These are phyloP conservation scores for Darevskia mixta DNA, from an alignment of 2,797 vertebrate species.

Conservation along the genomic window DNA sequence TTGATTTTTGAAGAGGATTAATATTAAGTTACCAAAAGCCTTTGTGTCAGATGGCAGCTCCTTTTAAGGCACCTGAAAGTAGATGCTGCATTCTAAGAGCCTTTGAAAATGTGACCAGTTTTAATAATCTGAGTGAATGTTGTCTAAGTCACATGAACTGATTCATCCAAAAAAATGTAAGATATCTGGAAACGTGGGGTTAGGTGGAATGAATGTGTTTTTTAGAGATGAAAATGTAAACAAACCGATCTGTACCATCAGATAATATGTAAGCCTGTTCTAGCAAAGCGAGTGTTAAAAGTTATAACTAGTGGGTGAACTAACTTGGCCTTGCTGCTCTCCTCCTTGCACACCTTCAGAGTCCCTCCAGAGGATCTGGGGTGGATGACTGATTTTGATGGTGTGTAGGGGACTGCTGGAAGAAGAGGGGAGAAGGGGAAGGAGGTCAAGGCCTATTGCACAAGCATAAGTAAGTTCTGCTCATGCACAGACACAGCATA, in stretches of 20 bases:
- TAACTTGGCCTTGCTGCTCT: no score
- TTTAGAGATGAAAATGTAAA: background rate
- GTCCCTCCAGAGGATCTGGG: no score
- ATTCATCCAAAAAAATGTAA: background rate
- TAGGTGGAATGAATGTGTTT: background rate
- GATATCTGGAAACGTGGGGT: background rate
- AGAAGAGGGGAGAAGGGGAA: no score
- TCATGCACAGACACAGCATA: no score
- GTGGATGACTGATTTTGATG: no score
- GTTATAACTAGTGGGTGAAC: background rate
- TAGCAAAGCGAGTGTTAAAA: background rate
- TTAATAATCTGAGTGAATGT: background rate
- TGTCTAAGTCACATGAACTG: background rate
- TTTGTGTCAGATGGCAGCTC: background rate
- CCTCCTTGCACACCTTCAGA: no score
- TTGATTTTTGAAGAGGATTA: slow-evolving; percentile 4
- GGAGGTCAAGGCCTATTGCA: no score
- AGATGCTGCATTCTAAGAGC: background rate
- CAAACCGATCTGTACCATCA: background rate
- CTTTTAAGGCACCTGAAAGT: background rate
- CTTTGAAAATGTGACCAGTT: background rate
- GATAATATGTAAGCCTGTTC: background rate
- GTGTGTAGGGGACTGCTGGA: no score
- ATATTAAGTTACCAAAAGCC: background rate
- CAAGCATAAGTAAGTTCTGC: no score